Base-by-base conservation (phyloP, 2,797 vertebrate genomes). In the Limnodromus scolopaceus region DNA sequence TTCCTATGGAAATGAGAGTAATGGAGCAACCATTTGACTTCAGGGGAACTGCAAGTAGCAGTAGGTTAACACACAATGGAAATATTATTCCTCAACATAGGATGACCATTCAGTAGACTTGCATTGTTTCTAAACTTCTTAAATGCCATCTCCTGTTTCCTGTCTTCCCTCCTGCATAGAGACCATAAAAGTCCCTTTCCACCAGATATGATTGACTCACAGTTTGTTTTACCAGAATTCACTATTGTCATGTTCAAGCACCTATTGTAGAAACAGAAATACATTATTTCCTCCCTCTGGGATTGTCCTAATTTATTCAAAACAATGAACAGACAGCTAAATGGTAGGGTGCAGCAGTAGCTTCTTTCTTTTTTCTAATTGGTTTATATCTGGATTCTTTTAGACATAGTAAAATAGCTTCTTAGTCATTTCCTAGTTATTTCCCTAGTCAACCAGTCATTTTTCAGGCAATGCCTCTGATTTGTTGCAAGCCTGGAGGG, bases 401-500 rank as follows among this genome's bases (percentile, higher is more conserved):
- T 54, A 70, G 32, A 68, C 25, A 39, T 64, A 85, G 53, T 34
- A 92, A 88, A 95, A 66, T 30, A 86, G 5, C 30, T 80, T 61
- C 51, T 76, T 77, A n/a, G 32, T 69, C 0, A 82, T 55, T 87
- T 92, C 49, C 48, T n/a, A 57, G 65, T 78, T 87, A 78, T 87
- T 91, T 91, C 51, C 72, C 32, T 53, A 55, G 46, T 93, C 93
- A 85, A 65, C 34, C 71, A 81, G 53, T 24, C 7, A 70, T 82
- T 87, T 94, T 51, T 89, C 46, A 87, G 63, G 66, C 39, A 69
- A 58, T 76, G 58, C 13, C 39, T 84, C 70, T 91, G 81, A 78
- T 92, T 89, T 89, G 32, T 89, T 84, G 63, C 46, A 78, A 81
- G 49, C 57, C 84, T 71, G 57, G 39, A 95, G 81, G 61, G 65